Evolutionary conservation across 2,113 vertebrate genomes (phyloP).

Genomic region (Labrus mixtus): DNA sequence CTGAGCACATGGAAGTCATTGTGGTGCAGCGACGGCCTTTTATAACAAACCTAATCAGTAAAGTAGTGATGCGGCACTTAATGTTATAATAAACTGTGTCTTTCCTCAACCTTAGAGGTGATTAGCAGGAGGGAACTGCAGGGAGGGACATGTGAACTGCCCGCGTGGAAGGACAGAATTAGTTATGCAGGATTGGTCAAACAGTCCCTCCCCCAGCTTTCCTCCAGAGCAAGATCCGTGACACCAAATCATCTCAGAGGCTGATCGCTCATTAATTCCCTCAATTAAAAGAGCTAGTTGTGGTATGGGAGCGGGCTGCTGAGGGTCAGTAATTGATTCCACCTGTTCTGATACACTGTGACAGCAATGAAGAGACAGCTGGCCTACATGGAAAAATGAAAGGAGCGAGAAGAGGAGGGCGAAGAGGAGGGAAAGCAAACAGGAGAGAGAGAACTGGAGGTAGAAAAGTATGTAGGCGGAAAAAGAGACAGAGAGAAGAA

Average conservation of each 20-base stretch:
- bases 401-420: slow-evolving; percentile 42
- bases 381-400: slow-evolving; percentile 47
- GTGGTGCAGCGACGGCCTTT: slow-evolving; percentile 25
- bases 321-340: slow-evolving; percentile 79
- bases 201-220: slow-evolving; percentile 43
- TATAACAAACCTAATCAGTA: slow-evolving; percentile 29
- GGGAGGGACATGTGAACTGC: slow-evolving; percentile 40
- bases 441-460: slow-evolving; percentile 22
- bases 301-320: slow-evolving; percentile 53
- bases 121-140: slow-evolving; percentile 52
- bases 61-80: slow-evolving; percentile 26
- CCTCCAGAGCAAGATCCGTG: slow-evolving; percentile 53
- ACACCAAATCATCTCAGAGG: slow-evolving; percentile 70
- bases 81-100: slow-evolving; percentile 20
- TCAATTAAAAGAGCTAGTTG: slow-evolving; percentile 73
- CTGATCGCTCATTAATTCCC: slow-evolving; percentile 78
- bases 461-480: slow-evolving; percentile 42
- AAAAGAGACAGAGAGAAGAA: slow-evolving; percentile 38
- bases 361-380: slow-evolving; percentile 54
- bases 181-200: slow-evolving; percentile 59
- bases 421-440: background rate
- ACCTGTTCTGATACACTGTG: slow-evolving; percentile 78
- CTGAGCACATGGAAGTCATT: slow-evolving; percentile 42
- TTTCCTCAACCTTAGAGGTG: slow-evolving; percentile 50
- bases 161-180: slow-evolving; percentile 58